Evolutionary conservation across 1,140 invertebrate species (phyloP).

Genomic region (Drosophila melanogaster): DNA sequence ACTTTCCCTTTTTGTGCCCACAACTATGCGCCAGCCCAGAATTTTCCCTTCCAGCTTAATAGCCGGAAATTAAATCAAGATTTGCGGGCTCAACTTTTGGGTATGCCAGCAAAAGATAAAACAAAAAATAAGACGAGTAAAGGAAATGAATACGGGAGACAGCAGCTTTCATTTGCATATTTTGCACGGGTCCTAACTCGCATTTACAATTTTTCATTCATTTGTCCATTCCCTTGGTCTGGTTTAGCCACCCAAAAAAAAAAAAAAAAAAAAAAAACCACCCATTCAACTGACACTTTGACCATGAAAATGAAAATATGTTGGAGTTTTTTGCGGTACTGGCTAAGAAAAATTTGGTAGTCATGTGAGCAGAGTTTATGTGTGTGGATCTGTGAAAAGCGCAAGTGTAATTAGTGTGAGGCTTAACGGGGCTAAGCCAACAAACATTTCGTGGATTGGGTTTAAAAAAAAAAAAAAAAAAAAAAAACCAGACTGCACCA

Average conservation of each 20-base stretch:
- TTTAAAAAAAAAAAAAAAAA: conserved; percentile 16
- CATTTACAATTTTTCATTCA: conserved; percentile 22
- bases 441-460: conserved; percentile 53
- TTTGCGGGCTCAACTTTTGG: conserved; percentile 50
- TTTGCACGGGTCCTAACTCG: conserved; percentile 47
- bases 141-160: neutral
- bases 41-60: conserved; percentile 57
- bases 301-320: conserved; percentile 81
- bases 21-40: conserved; percentile 54
- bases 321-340: conserved; percentile 50
- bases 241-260: neutral
- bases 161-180: conserved; percentile 68
- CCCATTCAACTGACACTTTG: conserved; percentile 52
- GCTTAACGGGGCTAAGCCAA: conserved; percentile 76
- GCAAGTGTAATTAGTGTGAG: conserved; percentile 80
- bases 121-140: neutral
- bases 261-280: neutral
- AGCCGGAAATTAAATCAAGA: conserved; percentile 79
- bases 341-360: conserved; percentile 70
- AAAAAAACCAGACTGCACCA: neutral
- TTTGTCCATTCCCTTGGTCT: neutral
- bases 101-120: conserved; percentile 4
- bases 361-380: conserved; percentile 12
- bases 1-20: conserved; percentile 1
- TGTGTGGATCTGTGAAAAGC: conserved; percentile 74